These are phyloP conservation scores for Bathynomus jamesi DNA, from an alignment of 1,140 invertebrate genomes.

Conservation along the genomic window DNA sequence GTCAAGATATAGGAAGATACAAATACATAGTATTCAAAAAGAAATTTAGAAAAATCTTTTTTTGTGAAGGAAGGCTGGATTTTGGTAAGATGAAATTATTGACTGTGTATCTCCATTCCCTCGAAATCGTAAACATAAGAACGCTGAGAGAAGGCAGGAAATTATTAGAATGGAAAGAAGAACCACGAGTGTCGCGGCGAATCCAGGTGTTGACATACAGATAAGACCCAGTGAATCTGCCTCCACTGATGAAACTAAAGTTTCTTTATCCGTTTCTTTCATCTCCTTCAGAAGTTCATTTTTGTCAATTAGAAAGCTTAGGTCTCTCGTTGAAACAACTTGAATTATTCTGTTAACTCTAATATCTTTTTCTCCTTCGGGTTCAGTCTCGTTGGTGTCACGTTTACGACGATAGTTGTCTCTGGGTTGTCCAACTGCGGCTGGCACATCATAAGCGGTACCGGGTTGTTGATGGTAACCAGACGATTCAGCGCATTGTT, in stretches of 20 bases:
- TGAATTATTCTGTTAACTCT: constrained; percentile 67
- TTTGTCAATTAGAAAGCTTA: constrained; percentile 64
- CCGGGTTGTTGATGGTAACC: constrained; percentile 37
- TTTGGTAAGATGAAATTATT: constrained; percentile 38
- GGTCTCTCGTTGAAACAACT: constrained; percentile 74
- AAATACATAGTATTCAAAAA: background rate
- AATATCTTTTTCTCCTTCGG: constrained; percentile 62
- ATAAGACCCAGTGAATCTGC: constrained; percentile 54
- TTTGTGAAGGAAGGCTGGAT: constrained; percentile 39
- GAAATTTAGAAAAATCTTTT: constrained; percentile 30
- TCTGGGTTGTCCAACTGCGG: constrained; percentile 52
- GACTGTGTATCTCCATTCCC: constrained; percentile 50
- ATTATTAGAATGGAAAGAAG: constrained; percentile 68
- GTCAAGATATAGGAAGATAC: too few species aligned
- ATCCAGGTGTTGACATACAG: constrained; percentile 85
- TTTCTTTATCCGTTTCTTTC: constrained; percentile 36
- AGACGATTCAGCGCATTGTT: constrained; percentile 71
- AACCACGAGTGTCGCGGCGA: constrained; percentile 71
- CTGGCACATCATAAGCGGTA: constrained; percentile 43
- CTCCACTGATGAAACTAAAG: constrained; percentile 31
- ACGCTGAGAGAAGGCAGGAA: constrained; percentile 72
- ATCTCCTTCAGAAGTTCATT: constrained; percentile 8
- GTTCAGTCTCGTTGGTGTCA: background rate
- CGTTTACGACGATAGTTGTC: background rate
- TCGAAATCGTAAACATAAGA: constrained; percentile 61